A percentile compares a stretch with the other conserved stretches of the same genome.
These are phyloP conservation scores for Drosophila novamexicana DNA, from an alignment of 1,140 invertebrate species.

Conservation along the genomic window DNA sequence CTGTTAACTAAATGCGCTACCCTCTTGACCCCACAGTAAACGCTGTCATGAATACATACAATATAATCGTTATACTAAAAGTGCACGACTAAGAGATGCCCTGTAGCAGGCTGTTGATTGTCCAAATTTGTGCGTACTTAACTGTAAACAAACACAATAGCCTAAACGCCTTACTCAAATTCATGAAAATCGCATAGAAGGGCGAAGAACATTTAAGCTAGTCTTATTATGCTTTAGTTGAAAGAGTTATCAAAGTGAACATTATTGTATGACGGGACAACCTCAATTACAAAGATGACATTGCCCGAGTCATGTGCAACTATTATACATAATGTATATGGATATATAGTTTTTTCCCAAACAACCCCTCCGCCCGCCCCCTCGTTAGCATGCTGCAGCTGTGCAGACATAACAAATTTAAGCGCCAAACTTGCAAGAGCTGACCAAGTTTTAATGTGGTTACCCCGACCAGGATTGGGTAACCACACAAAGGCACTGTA, in stretches of 20 bases:
- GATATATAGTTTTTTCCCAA: too few species aligned
- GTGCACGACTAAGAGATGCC: background rate
- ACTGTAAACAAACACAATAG: too few species aligned
- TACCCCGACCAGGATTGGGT: conserved; percentile 35
- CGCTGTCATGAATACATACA: conserved; percentile 3
- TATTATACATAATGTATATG: background rate
- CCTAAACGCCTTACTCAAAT: background rate
- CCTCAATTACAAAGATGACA: background rate
- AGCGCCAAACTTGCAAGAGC: conserved; percentile 60
- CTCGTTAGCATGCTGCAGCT: conserved; percentile 30
- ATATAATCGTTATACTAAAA: background rate
- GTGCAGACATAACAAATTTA: conserved; percentile 68
- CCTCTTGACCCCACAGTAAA: conserved; percentile 25
- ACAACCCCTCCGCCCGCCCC: background rate
- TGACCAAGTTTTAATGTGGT: conserved; percentile 72
- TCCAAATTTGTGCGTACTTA: too few species aligned
- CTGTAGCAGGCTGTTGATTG: background rate
- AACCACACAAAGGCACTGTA: conserved; percentile 4
- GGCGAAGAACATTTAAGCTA: background rate
- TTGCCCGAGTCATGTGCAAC: conserved; percentile 15
- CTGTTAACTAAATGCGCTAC: conserved; percentile 21
- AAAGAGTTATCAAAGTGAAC: background rate
- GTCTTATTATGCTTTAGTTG: too few species aligned
- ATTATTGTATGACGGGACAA: too few species aligned
- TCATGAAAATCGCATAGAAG: background rate